These are phyloP conservation scores for Tragelaphus strepsiceros DNA, from an alignment of 2,113 vertebrate species.

Conservation along the genomic window DNA sequence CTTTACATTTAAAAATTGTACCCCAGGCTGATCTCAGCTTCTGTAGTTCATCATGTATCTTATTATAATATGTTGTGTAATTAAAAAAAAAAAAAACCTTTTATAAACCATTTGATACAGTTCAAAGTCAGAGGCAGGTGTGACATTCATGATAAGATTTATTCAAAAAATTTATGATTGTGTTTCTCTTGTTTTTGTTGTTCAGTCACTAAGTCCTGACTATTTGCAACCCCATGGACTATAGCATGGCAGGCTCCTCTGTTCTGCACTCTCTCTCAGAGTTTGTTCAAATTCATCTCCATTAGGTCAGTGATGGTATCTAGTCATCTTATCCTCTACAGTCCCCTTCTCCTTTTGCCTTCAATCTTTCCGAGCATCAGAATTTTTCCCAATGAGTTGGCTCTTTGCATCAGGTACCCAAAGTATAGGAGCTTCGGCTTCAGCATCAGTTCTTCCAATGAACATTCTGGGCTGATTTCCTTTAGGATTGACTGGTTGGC, in stretches of 20 bases:
- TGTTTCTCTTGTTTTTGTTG: background rate
- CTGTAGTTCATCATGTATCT: background rate
- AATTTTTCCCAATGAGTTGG: background rate
- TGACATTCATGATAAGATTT: background rate
- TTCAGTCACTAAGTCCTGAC: background rate
- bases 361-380: background rate
- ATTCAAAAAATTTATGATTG: background rate
- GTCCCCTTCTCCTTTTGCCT: background rate
- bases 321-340: background rate
- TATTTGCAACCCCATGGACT: background rate
- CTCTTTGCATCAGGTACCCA: background rate
- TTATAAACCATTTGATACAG: background rate
- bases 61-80: background rate
- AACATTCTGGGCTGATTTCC: background rate
- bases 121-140: background rate
- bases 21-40: background rate
- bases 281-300: background rate
- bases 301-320: background rate
- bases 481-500: background rate
- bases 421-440: background rate
- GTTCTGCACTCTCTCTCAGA: background rate
- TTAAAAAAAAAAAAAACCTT: background rate
- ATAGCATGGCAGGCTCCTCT: background rate
- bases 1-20: background rate
- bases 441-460: background rate